A percentile compares a stretch with the other conserved stretches of the same genome.
These are phyloP conservation scores for Sebastes matsubarae DNA, from an alignment of 2,797 vertebrate genomes.

Conservation along the genomic window DNA sequence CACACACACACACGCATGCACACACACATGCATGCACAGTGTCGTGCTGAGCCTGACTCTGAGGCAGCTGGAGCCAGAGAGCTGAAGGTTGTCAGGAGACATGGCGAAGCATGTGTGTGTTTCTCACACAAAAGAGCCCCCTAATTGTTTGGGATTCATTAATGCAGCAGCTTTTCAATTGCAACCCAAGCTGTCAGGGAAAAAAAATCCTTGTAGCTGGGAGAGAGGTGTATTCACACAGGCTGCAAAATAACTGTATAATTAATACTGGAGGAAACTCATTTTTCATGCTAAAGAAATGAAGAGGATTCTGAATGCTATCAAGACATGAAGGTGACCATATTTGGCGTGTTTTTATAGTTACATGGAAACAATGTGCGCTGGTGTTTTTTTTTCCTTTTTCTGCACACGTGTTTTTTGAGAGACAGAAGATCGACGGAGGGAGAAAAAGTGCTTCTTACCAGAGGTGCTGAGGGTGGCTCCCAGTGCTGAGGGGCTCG, in stretches of 20 bases:
- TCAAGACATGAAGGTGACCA: slow-evolving; percentile 66
- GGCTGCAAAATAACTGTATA: slow-evolving; percentile 78
- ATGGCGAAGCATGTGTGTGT: slow-evolving; percentile 81
- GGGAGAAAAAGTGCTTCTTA: slow-evolving; percentile 71
- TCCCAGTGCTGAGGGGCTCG: slow-evolving; percentile 87
- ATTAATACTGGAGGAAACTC: slow-evolving; percentile 75
- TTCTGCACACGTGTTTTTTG: not conserved
- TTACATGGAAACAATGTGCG: slow-evolving; percentile 20
- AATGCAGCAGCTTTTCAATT: slow-evolving; percentile 87
- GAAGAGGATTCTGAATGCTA: slow-evolving; percentile 59
- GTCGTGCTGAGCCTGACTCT: slow-evolving; percentile 77
- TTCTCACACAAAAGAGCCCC: slow-evolving; percentile 83
- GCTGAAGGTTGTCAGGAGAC: slow-evolving; percentile 83
- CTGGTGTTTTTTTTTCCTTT: slow-evolving; percentile 19
- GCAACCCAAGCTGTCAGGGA: slow-evolving; percentile 82
- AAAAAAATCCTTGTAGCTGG: slow-evolving; percentile 64
- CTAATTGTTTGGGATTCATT: slow-evolving; percentile 88
- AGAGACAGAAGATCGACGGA: slow-evolving; percentile 37
- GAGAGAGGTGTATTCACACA: slow-evolving; percentile 78
- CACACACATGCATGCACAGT: slow-evolving; percentile 39
- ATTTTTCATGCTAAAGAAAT: slow-evolving; percentile 72
- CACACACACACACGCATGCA: slow-evolving; percentile 16
- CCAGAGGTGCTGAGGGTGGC: slow-evolving; percentile 90
- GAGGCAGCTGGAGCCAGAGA: slow-evolving; percentile 81
- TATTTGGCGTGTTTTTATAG: slow-evolving; percentile 47